Percentiles rank a stretch among this genome's conserved stretches.
These are phyloP conservation scores for Tridacna gigas DNA, from an alignment of 2,888 invertebrate species.

Conservation along the genomic window DNA sequence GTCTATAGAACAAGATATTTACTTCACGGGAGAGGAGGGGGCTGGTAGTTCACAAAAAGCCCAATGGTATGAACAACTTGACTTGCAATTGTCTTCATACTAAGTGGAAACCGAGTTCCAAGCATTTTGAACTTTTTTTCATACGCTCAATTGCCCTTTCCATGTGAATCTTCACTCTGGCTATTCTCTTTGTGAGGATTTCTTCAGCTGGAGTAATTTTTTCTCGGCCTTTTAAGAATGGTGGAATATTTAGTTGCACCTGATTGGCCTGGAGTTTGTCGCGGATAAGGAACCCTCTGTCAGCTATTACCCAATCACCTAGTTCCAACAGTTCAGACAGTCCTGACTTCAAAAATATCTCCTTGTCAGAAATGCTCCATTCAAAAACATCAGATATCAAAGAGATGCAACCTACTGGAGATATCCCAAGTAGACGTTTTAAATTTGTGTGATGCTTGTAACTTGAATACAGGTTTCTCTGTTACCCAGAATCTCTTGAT, in stretches of 20 bases:
- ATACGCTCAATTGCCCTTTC: slow-evolving; percentile 34
- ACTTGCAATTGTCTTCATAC: slow-evolving; percentile 30
- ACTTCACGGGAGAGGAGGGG: slow-evolving; percentile 15
- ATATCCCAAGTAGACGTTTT: no score
- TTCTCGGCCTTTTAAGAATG: slow-evolving; percentile 27
- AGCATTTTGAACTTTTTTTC: slow-evolving; percentile 42
- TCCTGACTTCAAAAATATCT: no score
- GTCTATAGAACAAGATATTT: neutral
- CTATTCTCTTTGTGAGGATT: slow-evolving; percentile 41
- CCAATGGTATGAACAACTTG: slow-evolving; percentile 35
- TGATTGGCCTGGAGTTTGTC: slow-evolving; percentile 23
- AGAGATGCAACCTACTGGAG: no score
- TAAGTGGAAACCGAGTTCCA: slow-evolving; percentile 16
- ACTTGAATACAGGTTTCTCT: no score
- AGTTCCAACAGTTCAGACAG: no score
- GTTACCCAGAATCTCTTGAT: no score
- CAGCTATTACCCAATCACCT: no score
- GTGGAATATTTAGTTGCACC: slow-evolving; percentile 28
- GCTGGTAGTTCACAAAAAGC: slow-evolving; percentile 36
- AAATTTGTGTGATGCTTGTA: no score
- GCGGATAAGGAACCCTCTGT: no score
- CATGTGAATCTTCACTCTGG: slow-evolving; percentile 37
- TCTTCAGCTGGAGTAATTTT: slow-evolving; percentile 39
- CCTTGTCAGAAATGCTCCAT: no score
- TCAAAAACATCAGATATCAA: no score